Base-by-base conservation (phyloP, 1,140 invertebrate species). In the Plutomurus gul region DNA sequence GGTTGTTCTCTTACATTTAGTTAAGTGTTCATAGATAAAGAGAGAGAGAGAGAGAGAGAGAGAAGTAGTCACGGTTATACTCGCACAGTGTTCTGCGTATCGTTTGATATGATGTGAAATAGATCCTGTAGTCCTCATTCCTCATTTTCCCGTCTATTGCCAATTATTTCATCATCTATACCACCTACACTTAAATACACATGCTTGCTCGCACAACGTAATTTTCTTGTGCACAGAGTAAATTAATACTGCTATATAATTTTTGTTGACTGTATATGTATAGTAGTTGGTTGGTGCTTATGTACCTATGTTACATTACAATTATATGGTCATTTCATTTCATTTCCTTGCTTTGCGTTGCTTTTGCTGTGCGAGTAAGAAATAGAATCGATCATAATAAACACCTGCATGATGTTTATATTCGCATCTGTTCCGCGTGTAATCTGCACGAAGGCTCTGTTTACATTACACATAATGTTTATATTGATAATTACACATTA, bases 111-210 rank as follows among this genome's bases (percentile, higher is more conserved):
- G 25, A 65, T 33, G 56, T 65, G 56, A 65, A 65, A 33, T 65
- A 65, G 25, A 65, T 36, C 13, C 27, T 65, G 36, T 16, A 33
- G 56, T 65, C 56, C 56, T 65, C 25, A 65, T 65, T 65, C 56
- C 56, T 65, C 25, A 65, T 65, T 65, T 65, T 65, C 56, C 36
- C 25, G 56, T 33, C 56, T 36, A 16, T 36, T 65, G 56, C 56
- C 56, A 65, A 65, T 65, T 65, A 65, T 65, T 65, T 65, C 56
- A 65, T 65, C 56, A 65, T 65, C 27, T 65, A 65, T 30, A 65
- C 56, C 51, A 60, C 27, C 33, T 60, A 30, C 47, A 51, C 47
- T 8, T 51, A n/a, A n/a, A n/a, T n/a, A n/a, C n/a, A n/a, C n/a
- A n/a, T n/a, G n/a, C n/a, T n/a, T n/a, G 13, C 47, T 51, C 18